Evolutionary conservation across 2,113 vertebrate species (phyloP).

Genomic region (Cyphomyrus plagiostoma): DNA sequence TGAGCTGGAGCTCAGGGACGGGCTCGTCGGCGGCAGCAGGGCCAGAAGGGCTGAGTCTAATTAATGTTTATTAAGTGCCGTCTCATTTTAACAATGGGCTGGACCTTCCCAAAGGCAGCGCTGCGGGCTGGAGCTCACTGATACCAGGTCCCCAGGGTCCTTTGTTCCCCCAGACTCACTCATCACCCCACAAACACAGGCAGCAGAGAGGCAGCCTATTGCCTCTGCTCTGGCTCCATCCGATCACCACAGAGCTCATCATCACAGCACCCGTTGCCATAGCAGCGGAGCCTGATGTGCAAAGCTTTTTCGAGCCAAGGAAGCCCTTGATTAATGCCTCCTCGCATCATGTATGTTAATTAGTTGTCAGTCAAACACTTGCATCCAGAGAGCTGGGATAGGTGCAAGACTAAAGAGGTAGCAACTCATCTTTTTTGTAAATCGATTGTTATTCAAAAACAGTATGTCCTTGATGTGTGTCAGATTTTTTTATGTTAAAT

Average conservation of each 20-base stretch:
- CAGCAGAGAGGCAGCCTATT: not conserved
- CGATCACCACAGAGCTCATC: not conserved
- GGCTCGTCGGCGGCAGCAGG: slow-evolving; percentile 17
- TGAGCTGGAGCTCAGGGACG: not conserved
- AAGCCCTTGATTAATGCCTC: not conserved
- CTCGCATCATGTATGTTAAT: slow-evolving; percentile 4
- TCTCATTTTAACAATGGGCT: slow-evolving; percentile 71
- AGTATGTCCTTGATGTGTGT: not conserved
- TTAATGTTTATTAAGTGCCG: slow-evolving; percentile 80
- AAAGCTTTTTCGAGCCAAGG: not conserved
- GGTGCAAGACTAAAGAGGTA: not conserved
- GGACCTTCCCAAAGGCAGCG: slow-evolving; percentile 66
- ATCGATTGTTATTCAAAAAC: not conserved
- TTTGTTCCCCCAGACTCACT: slow-evolving; percentile 5
- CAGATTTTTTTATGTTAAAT: not conserved
- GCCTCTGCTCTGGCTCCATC: not conserved
- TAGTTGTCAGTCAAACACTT: slow-evolving; percentile 7
- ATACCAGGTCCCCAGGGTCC: slow-evolving; percentile 68
- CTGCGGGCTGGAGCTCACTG: slow-evolving; percentile 67
- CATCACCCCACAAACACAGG: not conserved
- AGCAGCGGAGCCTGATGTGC: not conserved
- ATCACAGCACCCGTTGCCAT: not conserved
- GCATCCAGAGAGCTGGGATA: not conserved
- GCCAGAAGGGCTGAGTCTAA: slow-evolving; percentile 55
- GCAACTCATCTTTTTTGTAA: not conserved